Evolutionary conservation across 2,797 vertebrate species (phyloP).

Genomic region (Dicrostonyx torquatus): DNA sequence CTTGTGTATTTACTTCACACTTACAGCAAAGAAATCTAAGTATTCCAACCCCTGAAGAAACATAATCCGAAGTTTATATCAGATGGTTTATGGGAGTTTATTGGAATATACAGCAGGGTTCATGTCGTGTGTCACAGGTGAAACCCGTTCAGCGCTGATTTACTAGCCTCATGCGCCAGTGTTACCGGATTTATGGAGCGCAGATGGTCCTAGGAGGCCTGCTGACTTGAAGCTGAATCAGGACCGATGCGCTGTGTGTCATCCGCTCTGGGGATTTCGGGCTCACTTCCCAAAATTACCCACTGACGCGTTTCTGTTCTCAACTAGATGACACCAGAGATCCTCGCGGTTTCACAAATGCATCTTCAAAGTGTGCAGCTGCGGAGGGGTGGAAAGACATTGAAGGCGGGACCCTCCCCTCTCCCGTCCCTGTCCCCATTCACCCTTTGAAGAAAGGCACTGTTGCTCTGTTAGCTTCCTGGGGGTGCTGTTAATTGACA

Average conservation of each 20-base stretch:
- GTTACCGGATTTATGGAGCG: slow-evolving; percentile 89
- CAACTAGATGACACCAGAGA: slow-evolving; percentile 71
- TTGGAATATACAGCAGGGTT: slow-evolving; percentile 90
- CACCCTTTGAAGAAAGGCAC: slow-evolving; percentile 55
- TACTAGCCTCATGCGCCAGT: slow-evolving; percentile 87
- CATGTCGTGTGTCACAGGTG: slow-evolving; percentile 89
- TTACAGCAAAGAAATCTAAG: slow-evolving; percentile 71
- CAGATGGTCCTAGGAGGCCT: slow-evolving; percentile 89
- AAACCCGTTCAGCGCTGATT: slow-evolving; percentile 88
- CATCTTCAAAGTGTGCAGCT: slow-evolving; percentile 40
- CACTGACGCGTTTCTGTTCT: slow-evolving; percentile 77
- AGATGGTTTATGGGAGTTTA: slow-evolving; percentile 87
- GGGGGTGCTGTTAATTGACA: slow-evolving; percentile 52
- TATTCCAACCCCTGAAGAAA: slow-evolving; percentile 84
- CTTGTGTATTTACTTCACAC: slow-evolving; percentile 61
- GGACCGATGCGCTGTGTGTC: slow-evolving; percentile 85
- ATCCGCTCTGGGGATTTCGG: slow-evolving; percentile 84
- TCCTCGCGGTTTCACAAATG: slow-evolving; percentile 57
- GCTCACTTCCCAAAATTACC: slow-evolving; percentile 84
- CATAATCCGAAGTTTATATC: slow-evolving; percentile 87
- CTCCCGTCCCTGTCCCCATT: background rate
- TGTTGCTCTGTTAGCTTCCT: slow-evolving; percentile 60
- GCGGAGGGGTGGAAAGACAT: slow-evolving; percentile 21
- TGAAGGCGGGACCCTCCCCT: no score
- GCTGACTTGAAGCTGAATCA: slow-evolving; percentile 88